Base-by-base conservation (phyloP, 2,113 vertebrate genomes). In the Oncorhynchus gorbuscha region DNA sequence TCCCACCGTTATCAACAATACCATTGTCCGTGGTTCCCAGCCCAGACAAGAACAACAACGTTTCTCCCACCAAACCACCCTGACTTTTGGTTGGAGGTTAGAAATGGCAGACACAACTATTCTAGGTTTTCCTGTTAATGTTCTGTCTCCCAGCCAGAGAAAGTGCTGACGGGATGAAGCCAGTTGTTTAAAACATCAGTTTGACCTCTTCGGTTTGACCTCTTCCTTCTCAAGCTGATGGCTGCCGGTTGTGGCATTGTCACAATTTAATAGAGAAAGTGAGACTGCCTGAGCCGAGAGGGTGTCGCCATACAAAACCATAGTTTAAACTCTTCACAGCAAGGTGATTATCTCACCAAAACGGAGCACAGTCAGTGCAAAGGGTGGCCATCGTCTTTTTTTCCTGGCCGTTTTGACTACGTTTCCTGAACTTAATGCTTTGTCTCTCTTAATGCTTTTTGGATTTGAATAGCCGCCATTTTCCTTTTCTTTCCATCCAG, bases 151-250 rank as follows among this genome's bases (percentile, higher is more conserved):
- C 65, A 68, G 83, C 78, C 12, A 74, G 62, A 78, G 64, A 81
- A 91, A 88, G 79, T 81, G 90, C 89, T 90, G 89, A 92, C 85
- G 68, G 67, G 74, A 85, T 80, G 75, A 79, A 81, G 78, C 72
- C 45, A 82, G 88, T 81, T 79, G 81, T 86, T 76, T 86, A 61
- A 80, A 84, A 83, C 81, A 59, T 82, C 1, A 14, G 71, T 81
- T 80, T 76, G 67, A 28, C 65, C 77, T 89, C 76, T 78, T 71
- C 28, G 22, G 61, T 68, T 73, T 80, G 75, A 64, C 73, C 69
- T 74, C 74, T 71, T 80, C 68, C 76, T 78, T 73, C 62, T 26
- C 68, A n/a, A 80, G 83, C 65, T 6, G 76, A 72, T 70, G 64
- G 49, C 30, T 69, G n/a, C 18, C n/a, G 51, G 64, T 75, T 74